A percentile compares a stretch with the other conserved stretches of the same genome.
phyloP scores from a whole-genome alignment of 2,113 vertebrate species.

The Bambusicola thoracicus region DNA sequence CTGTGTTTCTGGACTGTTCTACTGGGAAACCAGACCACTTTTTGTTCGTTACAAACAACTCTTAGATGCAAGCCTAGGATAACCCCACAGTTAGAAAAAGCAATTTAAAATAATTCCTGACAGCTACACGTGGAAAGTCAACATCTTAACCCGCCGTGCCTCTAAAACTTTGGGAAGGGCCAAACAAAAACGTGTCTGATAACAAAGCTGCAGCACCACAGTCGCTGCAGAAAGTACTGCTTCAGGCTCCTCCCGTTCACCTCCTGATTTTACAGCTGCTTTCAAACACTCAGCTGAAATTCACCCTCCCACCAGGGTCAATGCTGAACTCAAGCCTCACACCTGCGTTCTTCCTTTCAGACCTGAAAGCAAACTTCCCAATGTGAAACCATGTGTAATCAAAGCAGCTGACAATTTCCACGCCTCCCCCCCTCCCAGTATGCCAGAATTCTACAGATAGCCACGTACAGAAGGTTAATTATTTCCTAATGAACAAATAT shows the following conservation, averaged over 20 bases:
- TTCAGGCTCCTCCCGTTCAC: not conserved
- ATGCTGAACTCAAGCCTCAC: not conserved
- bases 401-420: not conserved
- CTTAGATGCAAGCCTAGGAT: not conserved
- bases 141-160: no score
- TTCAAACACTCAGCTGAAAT: not conserved
- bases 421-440: not conserved
- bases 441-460: not conserved
- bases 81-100: not conserved
- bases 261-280: not conserved
- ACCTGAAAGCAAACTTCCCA: not conserved
- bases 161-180: not conserved
- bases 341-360: not conserved
- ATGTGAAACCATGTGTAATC: not conserved
- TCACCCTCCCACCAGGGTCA: no score
- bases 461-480: not conserved
- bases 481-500: fast-evolving
- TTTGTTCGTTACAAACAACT: not conserved
- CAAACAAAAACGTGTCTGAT: not conserved
- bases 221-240: not conserved
- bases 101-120: not conserved
- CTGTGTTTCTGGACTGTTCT: not conserved
- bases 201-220: not conserved
- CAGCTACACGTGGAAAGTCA: fast-evolving
- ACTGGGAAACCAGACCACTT: not conserved